Base-by-base conservation (phyloP, 2,113 vertebrate species). In the Otolemur garnettii region DNA sequence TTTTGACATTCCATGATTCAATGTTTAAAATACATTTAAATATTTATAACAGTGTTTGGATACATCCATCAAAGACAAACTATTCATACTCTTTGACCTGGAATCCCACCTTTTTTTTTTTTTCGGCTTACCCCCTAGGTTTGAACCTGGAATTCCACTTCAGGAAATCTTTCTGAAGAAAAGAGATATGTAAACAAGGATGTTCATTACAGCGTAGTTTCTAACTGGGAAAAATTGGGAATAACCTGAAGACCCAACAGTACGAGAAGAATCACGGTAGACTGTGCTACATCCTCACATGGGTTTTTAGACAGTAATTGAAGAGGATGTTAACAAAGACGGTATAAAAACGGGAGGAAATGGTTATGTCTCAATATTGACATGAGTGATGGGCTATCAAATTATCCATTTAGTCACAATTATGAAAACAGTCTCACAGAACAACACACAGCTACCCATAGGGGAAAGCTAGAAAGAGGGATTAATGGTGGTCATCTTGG, bases 241-340 rank as follows among this genome's bases (percentile, higher is more conserved):
- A 89, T 35, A 94, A 89, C 89, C 89, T 88, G 89, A 85, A 86
- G 33, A 18, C 45, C 33, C 95, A 66, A 21, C 82, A 78, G n/a
- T 1, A 62, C 57, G 79, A 62, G 64, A 74, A 64, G 64, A 80
- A 55, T 93, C 22, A 75, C 74, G 18, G 30, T 53, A 42, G 75
- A 72, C 22, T 4, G n/a, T 53, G 7, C 77, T 53, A 60, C 19
- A n/a, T 60, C 66, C 59, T 91, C 53, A n/a, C 30, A 62, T 2
- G 13, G 59, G 59, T 30, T 71, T 69, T 88, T 19, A 57, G 24
- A n/a, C 12, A 28, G 15, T 28, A 42, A 53, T 18, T 35, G 69
- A 89, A 59, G 30, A 91, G 79, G 57, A 93, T 94, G 89, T 85
- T 96, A 81, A 78, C n/a, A 26, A 84, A 62, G 30, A 82, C 24